These are phyloP conservation scores for Halisarca cf. caerulea DNA, from an alignment of 37 sponge, comb jelly and placozoan species.

Conservation along the genomic window DNA sequence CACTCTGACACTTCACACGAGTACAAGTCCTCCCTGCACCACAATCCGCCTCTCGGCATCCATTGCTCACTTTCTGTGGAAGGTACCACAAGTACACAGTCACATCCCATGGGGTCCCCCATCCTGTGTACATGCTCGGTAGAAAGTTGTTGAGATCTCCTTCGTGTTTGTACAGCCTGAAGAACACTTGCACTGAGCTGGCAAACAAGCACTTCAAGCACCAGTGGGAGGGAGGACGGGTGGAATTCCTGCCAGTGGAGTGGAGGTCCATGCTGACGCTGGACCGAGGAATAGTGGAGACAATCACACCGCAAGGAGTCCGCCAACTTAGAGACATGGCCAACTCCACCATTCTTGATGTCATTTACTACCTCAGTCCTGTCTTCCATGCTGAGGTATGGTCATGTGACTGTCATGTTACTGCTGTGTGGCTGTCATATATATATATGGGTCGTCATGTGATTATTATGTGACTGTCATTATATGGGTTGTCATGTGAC, in stretches of 20 bases:
- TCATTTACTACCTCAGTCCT: slow-evolving; percentile 86
- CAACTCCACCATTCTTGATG: slow-evolving; percentile 73
- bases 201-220: slow-evolving; percentile 70
- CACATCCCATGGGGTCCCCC: too few species aligned
- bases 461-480: too few species aligned
- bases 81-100: too few species aligned
- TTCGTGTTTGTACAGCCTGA: slow-evolving; percentile 67
- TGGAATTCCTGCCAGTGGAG: slow-evolving; percentile 90
- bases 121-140: too few species aligned
- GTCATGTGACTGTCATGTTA: background rate
- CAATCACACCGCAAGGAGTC: slow-evolving; percentile 69
- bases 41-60: too few species aligned
- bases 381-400: slow-evolving; percentile 80
- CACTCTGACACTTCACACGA: too few species aligned
- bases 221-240: slow-evolving; percentile 51
- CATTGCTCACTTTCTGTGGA: too few species aligned
- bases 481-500: too few species aligned
- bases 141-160: slow-evolving; percentile 47
- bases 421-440: background rate
- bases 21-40: too few species aligned
- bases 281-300: slow-evolving; percentile 64
- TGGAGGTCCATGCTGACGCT: slow-evolving; percentile 80
- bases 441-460: background rate
- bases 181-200: slow-evolving; percentile 37
- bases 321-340: slow-evolving; percentile 58